phyloP scores from a whole-genome alignment of 1,140 invertebrate genomes.

The Heliconius nattereri region DNA sequence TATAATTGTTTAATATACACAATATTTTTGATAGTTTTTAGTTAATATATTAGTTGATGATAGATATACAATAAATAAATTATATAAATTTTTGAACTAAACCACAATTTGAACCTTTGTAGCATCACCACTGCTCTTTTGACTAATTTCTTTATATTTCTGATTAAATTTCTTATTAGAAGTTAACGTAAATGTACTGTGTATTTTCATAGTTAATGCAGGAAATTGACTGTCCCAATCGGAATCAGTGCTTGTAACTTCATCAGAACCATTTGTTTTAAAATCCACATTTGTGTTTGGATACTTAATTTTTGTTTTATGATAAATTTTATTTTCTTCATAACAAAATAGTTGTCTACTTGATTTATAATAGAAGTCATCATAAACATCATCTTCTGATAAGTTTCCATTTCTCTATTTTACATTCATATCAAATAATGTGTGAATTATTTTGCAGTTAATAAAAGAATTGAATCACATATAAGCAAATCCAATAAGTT shows the following conservation, averaged over 20 bases:
- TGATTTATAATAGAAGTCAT: conserved; percentile 52
- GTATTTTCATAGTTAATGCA: conserved; percentile 66
- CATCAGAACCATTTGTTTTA: conserved; percentile 59
- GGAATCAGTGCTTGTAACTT: conserved; percentile 67
- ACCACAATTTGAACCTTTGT: conserved; percentile 57
- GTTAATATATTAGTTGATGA: background rate
- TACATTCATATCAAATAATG: background rate
- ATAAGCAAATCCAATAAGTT: no score
- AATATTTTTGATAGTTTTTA: background rate
- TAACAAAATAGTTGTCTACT: conserved; percentile 60
- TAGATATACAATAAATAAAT: background rate
- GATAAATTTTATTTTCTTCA: conserved; percentile 68
- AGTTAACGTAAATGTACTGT: conserved; percentile 71
- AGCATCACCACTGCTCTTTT: conserved; percentile 71
- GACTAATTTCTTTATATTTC: conserved; percentile 57
- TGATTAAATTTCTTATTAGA: conserved; percentile 61
- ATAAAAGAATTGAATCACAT: no score
- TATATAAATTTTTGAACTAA: background rate
- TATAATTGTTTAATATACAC: background rate
- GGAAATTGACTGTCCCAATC: conserved; percentile 75
- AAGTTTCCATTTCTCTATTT: conserved; percentile 50
- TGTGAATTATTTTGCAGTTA: background rate
- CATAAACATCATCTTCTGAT: conserved; percentile 66
- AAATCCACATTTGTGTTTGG: conserved; percentile 42
- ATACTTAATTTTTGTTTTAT: conserved; percentile 61